Conservation (phyloP, 2,797 vertebrate genomes). For the Falco columbarius region DNA sequence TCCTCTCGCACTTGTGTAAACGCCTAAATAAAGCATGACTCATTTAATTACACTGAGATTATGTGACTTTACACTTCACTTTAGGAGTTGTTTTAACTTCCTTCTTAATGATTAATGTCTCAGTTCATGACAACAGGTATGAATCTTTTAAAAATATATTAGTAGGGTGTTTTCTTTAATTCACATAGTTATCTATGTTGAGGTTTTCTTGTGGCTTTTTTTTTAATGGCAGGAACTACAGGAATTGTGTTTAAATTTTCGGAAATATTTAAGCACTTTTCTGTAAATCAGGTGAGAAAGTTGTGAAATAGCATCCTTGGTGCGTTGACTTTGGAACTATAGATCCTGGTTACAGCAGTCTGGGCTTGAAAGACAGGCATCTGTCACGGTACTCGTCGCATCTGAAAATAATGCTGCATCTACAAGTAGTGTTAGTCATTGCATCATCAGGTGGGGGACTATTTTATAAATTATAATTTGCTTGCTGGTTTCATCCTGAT, state of each 20-base stretch:
- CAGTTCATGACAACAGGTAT: neutral
- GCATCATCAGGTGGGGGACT: neutral
- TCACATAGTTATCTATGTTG: neutral
- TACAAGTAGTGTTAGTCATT: neutral
- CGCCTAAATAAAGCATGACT: neutral
- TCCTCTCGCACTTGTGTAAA: neutral
- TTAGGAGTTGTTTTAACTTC: neutral
- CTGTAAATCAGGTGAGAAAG: neutral
- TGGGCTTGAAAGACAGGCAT: neutral
- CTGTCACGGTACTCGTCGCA: neutral
- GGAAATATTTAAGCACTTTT: neutral
- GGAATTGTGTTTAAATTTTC: neutral
- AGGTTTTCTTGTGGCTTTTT: neutral
- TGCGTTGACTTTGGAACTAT: neutral
- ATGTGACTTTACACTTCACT: neutral
- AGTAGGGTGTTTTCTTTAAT: too few species aligned
- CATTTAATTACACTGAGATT: neutral
- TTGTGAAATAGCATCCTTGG: fast-evolving
- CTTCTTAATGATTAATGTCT: neutral
- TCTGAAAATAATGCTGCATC: neutral
- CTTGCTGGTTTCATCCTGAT: neutral
- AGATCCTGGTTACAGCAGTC: neutral
- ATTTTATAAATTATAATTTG: neutral
- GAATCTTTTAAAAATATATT: neutral
- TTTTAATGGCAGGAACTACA: neutral